Evolutionary conservation across 1,140 invertebrate species (phyloP), one percentile per base, ranked within the genome.

Genomic region (Bombus ignitus): DNA sequence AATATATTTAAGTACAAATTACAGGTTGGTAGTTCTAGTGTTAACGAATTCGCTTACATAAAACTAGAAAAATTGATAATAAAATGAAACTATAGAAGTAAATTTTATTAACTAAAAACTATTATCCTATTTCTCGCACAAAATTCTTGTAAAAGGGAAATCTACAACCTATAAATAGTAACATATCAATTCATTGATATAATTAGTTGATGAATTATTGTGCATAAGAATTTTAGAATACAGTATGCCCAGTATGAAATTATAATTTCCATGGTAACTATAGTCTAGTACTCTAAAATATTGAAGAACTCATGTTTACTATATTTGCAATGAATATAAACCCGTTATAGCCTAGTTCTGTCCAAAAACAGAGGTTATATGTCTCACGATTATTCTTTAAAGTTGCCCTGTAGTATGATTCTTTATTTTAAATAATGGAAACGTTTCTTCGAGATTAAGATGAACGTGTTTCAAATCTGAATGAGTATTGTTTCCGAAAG

Each of bases 381-480:
- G 8, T 59, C 12, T 22, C 10, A 9, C 18, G 42, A 78, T 78
- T 75, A 47, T 78, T 78, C 18, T 39, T 32, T 32, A 37, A n/a
- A 3, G 28, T 25, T 35, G 57, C 18, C 18, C 59, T 65, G n/a
- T 9, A 75, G 10, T 25, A 78, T 65, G 47, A 53, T 78, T 39
- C n/a, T 79, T 28, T 28, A 44, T 47, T 70, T 70, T 35, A 70
- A 44, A 80, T 47, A 68, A 68, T 35, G 42, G 47, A 44, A 35
- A 68, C 28, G 32, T 70, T 80, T 80, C 42, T 70, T 70, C 65
- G 22, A 28, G 25, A 80, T 28, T 44, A 37, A 80, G 13, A 37
- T 6, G 65, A 47, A 80, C 78, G 78, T 80, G 78, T 70, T 35
- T 53, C 13, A 80, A 68, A 80, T 80, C 25, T 35, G 35, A 70